A percentile compares a stretch with the other conserved stretches of the same genome.
phyloP scores from a whole-genome alignment of 2,797 vertebrate species.

The Tamandua tetradactyla region DNA sequence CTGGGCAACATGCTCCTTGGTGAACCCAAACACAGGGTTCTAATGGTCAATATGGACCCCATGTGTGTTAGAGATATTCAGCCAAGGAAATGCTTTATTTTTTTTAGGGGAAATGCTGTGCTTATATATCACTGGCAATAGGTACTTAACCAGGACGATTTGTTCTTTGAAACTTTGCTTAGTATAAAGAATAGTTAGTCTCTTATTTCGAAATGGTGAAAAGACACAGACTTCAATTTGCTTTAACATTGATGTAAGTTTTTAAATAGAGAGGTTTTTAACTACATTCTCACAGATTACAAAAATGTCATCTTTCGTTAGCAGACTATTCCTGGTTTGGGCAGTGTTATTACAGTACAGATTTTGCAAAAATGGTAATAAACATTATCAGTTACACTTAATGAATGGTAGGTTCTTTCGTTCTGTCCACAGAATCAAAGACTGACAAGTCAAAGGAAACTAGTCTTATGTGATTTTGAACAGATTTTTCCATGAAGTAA shows the following conservation, averaged over 20 bases:
- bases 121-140: background rate
- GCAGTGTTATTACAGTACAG: background rate
- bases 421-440: background rate
- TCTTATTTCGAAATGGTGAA: background rate
- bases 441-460: background rate
- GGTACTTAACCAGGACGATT: background rate
- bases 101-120: background rate
- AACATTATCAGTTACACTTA: background rate
- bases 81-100: background rate
- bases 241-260: background rate
- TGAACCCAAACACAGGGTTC: background rate
- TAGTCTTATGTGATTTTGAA: background rate
- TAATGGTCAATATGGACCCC: background rate
- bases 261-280: constrained; percentile 32
- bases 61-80: background rate
- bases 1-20: background rate
- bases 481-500: background rate
- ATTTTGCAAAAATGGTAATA: constrained; percentile 19
- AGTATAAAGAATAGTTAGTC: background rate
- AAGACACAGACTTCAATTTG: background rate
- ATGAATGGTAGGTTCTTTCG: background rate
- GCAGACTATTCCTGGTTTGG: background rate
- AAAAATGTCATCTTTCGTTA: background rate
- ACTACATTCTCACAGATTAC: background rate
- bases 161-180: background rate